A percentile compares a stretch with the other conserved stretches of the same genome.
Evolutionary conservation across 64 coral and sea anemone genomes (phyloP).

Genomic region (Montipora foliosa): DNA sequence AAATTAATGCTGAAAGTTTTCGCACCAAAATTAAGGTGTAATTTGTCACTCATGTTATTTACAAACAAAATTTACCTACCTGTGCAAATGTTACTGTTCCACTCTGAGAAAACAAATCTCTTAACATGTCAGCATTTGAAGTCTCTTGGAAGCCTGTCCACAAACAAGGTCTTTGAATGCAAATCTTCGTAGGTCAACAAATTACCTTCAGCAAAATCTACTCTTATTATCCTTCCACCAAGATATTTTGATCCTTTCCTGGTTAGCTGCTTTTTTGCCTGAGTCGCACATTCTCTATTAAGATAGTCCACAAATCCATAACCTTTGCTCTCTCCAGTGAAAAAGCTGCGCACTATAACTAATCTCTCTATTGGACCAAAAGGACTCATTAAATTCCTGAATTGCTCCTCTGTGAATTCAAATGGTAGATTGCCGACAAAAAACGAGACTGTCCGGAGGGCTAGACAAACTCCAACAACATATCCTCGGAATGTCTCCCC

Average conservation of each 20-base stretch:
- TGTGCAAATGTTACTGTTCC: constrained; percentile 93
- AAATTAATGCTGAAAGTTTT: no score
- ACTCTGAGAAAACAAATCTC: constrained; percentile 81
- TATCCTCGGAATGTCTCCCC: constrained; percentile 64
- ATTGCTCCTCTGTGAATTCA: constrained; percentile 88
- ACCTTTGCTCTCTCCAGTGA: constrained; percentile 94
- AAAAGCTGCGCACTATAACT: constrained; percentile 85
- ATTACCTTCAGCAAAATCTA: constrained; percentile 90
- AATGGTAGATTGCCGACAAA: constrained; percentile 97
- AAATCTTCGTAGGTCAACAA: constrained; percentile 82
- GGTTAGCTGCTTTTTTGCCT: constrained; percentile 88
- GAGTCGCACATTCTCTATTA: constrained; percentile 68
- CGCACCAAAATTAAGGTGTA: no score
- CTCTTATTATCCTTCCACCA: constrained; percentile 83
- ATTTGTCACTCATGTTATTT: no score
- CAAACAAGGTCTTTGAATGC: constrained; percentile 96
- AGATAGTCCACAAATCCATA: constrained; percentile 99
- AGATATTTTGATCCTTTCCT: constrained; percentile 90
- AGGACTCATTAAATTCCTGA: constrained; percentile 89
- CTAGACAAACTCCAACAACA: constrained; percentile 59
- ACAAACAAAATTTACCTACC: constrained; percentile 22
- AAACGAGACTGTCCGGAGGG: constrained; percentile 84
- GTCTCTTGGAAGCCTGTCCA: constrained; percentile 87
- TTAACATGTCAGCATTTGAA: constrained; percentile 87
- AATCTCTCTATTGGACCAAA: constrained; percentile 90